phyloP scores from a whole-genome alignment of 2,113 vertebrate species.

The Parus major region DNA sequence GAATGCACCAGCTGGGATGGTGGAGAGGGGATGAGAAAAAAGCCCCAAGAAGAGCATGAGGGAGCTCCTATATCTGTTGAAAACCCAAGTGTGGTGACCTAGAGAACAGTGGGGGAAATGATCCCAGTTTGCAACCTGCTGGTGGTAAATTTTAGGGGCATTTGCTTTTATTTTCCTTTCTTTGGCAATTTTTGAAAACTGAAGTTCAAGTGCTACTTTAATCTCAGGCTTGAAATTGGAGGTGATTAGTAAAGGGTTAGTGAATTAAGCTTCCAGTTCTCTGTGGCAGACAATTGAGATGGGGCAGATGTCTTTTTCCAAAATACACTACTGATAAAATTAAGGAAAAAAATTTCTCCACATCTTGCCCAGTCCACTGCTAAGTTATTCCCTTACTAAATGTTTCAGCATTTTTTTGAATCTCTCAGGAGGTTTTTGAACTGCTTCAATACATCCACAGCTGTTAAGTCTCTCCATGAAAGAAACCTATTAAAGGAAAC shows the following conservation, averaged over 20 bases:
- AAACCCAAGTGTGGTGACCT: neutral
- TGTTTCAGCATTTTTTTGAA: neutral
- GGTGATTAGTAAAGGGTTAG: neutral
- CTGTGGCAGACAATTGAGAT: neutral
- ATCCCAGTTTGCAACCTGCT: neutral
- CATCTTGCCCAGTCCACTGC: neutral
- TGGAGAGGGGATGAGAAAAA: neutral
- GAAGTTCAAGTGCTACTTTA: neutral
- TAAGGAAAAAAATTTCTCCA: neutral
- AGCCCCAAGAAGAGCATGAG: fast-evolving
- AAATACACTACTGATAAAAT: neutral
- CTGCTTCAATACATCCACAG: neutral
- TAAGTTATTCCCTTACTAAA: neutral
- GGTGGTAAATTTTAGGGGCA: neutral
- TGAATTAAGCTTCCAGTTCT: neutral
- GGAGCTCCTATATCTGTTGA: neutral
- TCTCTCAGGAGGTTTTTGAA: neutral
- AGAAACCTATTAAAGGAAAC: constrained; percentile 1
- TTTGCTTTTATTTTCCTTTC: neutral
- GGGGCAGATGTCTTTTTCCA: neutral
- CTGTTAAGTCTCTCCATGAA: neutral
- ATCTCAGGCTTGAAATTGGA: neutral
- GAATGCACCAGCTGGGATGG: neutral
- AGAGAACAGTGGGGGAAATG: neutral
- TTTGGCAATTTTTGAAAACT: neutral